Evolutionary conservation across 2,888 invertebrate genomes (phyloP).

Genomic region (Ectobius pallidus): DNA sequence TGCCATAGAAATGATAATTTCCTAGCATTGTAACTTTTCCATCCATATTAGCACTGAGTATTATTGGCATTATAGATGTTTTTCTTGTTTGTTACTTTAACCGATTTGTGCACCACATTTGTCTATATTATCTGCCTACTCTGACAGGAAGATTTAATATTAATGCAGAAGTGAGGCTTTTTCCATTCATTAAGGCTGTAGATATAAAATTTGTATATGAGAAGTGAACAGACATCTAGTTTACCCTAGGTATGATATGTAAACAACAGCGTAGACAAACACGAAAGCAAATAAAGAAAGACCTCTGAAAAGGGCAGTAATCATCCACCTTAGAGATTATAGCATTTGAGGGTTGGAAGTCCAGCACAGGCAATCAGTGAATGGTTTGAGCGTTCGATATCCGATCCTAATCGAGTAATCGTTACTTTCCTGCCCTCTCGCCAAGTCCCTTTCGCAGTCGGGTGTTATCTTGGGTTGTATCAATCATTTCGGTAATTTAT

Average conservation of each 20-base stretch:
- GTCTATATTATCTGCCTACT: neutral
- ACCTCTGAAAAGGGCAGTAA: neutral
- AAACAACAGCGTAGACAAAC: neutral
- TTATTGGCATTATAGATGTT: no score
- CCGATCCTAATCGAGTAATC: slow-evolving; percentile 20
- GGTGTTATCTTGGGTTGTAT: slow-evolving; percentile 14
- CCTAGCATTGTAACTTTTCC: no score
- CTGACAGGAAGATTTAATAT: slow-evolving; percentile 10
- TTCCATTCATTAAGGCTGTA: slow-evolving; percentile 5
- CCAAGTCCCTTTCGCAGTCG: neutral
- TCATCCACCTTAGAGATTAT: no score
- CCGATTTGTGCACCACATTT: neutral
- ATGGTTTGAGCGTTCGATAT: slow-evolving; percentile 1
- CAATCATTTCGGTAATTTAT: slow-evolving; percentile 16
- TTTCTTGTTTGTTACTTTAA: no score
- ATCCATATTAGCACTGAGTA: no score
- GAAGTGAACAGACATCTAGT: neutral
- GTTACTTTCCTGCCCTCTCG: slow-evolving; percentile 3
- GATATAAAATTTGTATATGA: neutral
- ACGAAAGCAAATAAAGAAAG: neutral
- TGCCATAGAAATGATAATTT: no score
- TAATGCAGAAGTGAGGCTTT: neutral
- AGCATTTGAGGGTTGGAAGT: neutral
- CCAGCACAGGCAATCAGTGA: slow-evolving; percentile 10
- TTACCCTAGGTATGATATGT: slow-evolving; percentile 14